Evolutionary conservation across 1,140 invertebrate genomes (phyloP).

Genomic region (Dermatophagoides farinae): DNA sequence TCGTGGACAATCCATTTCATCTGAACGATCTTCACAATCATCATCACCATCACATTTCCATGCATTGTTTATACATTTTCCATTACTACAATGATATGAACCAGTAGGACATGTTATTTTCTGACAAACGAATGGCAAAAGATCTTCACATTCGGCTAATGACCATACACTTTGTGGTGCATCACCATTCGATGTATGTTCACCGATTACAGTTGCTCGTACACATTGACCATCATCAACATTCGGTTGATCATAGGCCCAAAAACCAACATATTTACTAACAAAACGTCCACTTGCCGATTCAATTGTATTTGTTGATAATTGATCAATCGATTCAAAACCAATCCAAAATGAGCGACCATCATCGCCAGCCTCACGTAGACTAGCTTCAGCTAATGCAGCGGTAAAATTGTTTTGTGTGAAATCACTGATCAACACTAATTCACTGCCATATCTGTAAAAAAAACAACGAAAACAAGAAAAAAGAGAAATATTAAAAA

Average conservation of each 20-base stretch:
- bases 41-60: conserved; percentile 79
- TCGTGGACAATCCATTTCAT: conserved; percentile 65
- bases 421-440: conserved; percentile 70
- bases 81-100: conserved; percentile 77
- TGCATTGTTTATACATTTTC: conserved; percentile 61
- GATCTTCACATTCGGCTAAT: conserved; percentile 71
- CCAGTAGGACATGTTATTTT: conserved; percentile 70
- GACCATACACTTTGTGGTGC: conserved; percentile 54
- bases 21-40: conserved; percentile 73
- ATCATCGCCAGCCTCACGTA: conserved; percentile 19
- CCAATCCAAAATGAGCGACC: conserved; percentile 28
- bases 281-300: conserved; percentile 72
- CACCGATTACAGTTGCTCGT: conserved; percentile 39
- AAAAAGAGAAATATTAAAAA: not conserved
- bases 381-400: conserved; percentile 37
- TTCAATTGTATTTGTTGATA: conserved; percentile 75
- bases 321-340: conserved; percentile 64
- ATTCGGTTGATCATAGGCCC: conserved; percentile 49
- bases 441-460: conserved; percentile 66
- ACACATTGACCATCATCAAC: conserved; percentile 68
- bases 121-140: conserved; percentile 82
- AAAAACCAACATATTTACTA: conserved; percentile 58
- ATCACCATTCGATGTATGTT: conserved; percentile 3
- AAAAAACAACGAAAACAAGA: not conserved
- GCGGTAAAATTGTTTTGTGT: conserved; percentile 74